Percentiles rank a stretch among this genome's conserved stretches.
Conservation (phyloP, 35 echinoderm and acorn worm genomes). For the Apostichopus japonicus region DNA sequence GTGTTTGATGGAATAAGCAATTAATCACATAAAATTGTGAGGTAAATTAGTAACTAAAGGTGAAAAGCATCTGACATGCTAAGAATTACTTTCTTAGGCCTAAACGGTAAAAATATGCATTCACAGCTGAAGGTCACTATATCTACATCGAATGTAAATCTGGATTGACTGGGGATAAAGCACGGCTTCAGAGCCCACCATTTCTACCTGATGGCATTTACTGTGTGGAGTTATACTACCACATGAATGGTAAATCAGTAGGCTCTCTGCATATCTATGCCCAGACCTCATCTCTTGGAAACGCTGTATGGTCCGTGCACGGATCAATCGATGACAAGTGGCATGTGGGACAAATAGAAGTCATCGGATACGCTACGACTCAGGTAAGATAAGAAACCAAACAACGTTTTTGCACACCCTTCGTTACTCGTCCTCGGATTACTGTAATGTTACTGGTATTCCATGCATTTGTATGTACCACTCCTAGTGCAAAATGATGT, state of each 20-base stretch:
- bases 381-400: background rate
- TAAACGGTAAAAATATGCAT: background rate
- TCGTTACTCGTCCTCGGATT: too few species aligned
- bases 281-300: background rate
- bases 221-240: conserved; percentile 69
- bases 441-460: too few species aligned
- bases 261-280: conserved; percentile 59
- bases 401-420: too few species aligned
- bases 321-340: conserved; percentile 73
- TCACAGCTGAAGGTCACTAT: conserved; percentile 68
- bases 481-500: too few species aligned
- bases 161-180: conserved; percentile 14
- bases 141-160: conserved; percentile 73
- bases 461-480: too few species aligned
- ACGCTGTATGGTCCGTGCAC: conserved; percentile 53
- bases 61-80: too few species aligned
- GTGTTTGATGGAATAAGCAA: too few species aligned
- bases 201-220: background rate
- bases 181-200: conserved; percentile 64
- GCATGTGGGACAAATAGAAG: conserved; percentile 35
- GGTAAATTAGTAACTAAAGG: too few species aligned
- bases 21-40: too few species aligned
- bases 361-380: background rate
- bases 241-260: conserved; percentile 69
- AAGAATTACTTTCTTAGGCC: too few species aligned